Evolutionary conservation across 2,888 invertebrate genomes (phyloP).

Genomic region (Hirtodrosophila alboralis): DNA sequence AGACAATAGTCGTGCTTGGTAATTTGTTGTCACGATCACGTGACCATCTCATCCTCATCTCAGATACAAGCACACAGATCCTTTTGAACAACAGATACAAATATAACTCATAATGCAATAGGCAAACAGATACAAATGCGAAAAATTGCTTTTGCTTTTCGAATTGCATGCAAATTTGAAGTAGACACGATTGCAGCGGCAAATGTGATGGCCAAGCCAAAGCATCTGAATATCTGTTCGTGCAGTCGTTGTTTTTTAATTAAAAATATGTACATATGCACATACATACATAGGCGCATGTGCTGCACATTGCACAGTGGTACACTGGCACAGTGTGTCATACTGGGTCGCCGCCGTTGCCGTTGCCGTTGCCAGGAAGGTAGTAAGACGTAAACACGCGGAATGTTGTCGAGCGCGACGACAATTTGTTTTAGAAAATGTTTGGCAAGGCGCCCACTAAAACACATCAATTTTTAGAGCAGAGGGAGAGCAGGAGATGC

Average conservation of each 20-base stretch:
- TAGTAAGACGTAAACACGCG: slow-evolving; percentile 69
- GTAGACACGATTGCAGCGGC: slow-evolving; percentile 27
- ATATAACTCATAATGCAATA: slow-evolving; percentile 20
- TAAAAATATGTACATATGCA: slow-evolving; percentile 52
- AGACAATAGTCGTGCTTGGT: background rate
- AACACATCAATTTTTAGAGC: slow-evolving; percentile 68
- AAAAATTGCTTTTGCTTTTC: slow-evolving; percentile 41
- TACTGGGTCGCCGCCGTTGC: slow-evolving; percentile 50
- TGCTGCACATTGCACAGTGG: slow-evolving; percentile 50
- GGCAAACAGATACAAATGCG: slow-evolving; percentile 41
- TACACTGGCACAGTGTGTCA: slow-evolving; percentile 65
- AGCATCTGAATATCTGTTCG: slow-evolving; percentile 43
- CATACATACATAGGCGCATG: slow-evolving; percentile 8
- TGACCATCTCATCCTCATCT: background rate
- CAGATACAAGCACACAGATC: background rate
- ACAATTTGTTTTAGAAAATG: slow-evolving; percentile 82
- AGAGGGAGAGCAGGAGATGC: slow-evolving; percentile 34
- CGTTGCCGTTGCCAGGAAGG: slow-evolving; percentile 43
- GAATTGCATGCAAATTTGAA: slow-evolving; percentile 16
- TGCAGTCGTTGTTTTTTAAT: slow-evolving; percentile 61
- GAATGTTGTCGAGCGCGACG: slow-evolving; percentile 83
- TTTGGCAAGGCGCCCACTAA: slow-evolving; percentile 81
- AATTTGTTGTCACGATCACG: slow-evolving; percentile 7
- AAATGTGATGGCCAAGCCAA: slow-evolving; percentile 57
- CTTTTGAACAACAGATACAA: background rate